Base-by-base conservation (phyloP, 2,113 vertebrate genomes). In the Xyliphius kryptos region DNA sequence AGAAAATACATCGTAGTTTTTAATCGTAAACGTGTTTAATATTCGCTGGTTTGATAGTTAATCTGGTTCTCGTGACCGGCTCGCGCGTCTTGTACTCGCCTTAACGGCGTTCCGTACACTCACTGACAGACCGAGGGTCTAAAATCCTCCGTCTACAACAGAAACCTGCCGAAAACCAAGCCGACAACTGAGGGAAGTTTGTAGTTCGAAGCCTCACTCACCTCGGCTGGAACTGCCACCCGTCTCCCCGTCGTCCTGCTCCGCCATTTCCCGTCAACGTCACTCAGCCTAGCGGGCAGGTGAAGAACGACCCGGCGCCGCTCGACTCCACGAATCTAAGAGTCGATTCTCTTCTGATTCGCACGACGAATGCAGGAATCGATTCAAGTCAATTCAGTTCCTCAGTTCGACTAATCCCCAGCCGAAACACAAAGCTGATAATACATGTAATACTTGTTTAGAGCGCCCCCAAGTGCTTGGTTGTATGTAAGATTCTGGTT, bases 231-330 rank as follows among this genome's bases (percentile, higher is more conserved):
- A 78, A 17, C 79, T 70, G 73, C 75, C 76, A 79, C 79, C 81
- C 75, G 78, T 78, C 80, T 79, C 82, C 74, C 79, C 78, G 73
- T 79, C 81, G 69, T 82, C 84, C 82, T 67, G 82, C 69, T 87
- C 87, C 83, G 87, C 87, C 87, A 89, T 89, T 81, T 82, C 85
- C 83, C 74, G 77, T 86, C 82, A 6, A 86, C 87, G 87, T 89
- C 84, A 86, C 68, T 63, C 78, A 76, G 75, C 76, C 83, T 76
- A 62, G 56, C 63, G 75, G 74, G 77, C 84, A 87, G 84, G 85
- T 84, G 68, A 55, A 74, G 62, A 55, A 66, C 37, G 13, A 41
- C 56, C 60, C 17, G 38, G 1, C 16, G 19, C 13, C 40, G 13
- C n/a, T 46, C 43, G 43, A 46, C n/a, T 46, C 43, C n/a, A 6